Percentiles rank a stretch among this genome's conserved stretches.
Conservation (phyloP, 2,888 invertebrate genomes). For the Anthophora plumipes region DNA sequence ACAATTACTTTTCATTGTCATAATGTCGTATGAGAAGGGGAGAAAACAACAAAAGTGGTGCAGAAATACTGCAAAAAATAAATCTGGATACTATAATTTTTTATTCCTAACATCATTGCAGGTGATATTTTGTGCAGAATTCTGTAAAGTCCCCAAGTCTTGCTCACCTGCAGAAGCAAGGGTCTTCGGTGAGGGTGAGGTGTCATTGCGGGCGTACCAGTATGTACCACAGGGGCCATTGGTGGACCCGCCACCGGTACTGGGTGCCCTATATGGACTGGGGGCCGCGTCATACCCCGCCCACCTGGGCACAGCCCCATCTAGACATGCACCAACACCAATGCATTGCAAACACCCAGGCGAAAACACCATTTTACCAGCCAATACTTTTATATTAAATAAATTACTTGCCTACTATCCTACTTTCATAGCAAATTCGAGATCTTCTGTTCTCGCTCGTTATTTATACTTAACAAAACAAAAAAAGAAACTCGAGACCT, state of each 20-base stretch:
- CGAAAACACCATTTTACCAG: conserved; percentile 82
- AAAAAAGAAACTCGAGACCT: conserved; percentile 36
- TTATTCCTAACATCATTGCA: conserved; percentile 49
- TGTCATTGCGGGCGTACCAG: conserved; percentile 82
- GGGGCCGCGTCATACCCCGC: conserved; percentile 83
- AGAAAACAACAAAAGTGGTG: conserved; percentile 44
- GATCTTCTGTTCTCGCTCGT: conserved; percentile 34
- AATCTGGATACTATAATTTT: conserved; percentile 14
- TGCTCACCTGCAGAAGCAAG: conserved; percentile 94
- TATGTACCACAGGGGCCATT: conserved; percentile 83
- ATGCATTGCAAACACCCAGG: conserved; percentile 85
- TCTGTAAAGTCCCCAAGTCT: conserved; percentile 81
- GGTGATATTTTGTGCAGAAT: conserved; percentile 62
- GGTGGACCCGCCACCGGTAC: conserved; percentile 82
- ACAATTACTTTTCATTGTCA: background rate
- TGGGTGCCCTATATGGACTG: conserved; percentile 83
- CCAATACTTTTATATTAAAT: conserved; percentile 76
- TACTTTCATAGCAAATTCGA: conserved; percentile 69
- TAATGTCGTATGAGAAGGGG: background rate
- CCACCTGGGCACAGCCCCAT: conserved; percentile 84
- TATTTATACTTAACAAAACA: conserved; percentile 28
- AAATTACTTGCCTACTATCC: conserved; percentile 74
- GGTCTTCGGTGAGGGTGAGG: conserved; percentile 90
- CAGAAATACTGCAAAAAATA: conserved; percentile 26
- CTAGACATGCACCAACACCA: conserved; percentile 85